Evolutionary conservation across 2,797 vertebrate genomes (phyloP).

Genomic region (Nyctalus aviator): DNA sequence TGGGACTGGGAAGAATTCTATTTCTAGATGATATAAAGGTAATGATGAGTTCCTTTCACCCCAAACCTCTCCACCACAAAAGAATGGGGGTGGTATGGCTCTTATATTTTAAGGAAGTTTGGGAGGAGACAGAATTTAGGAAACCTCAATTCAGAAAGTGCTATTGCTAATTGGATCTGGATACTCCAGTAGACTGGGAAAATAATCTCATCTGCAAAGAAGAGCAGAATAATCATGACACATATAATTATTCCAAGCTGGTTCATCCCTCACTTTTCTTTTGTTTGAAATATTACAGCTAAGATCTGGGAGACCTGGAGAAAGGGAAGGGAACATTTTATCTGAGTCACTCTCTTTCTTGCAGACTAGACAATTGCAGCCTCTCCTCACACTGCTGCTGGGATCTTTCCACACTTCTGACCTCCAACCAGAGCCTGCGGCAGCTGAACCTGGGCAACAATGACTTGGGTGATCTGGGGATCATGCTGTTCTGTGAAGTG

Average conservation of each 20-base stretch:
- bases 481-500: conserved; percentile 86
- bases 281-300: neutral
- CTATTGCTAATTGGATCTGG: neutral
- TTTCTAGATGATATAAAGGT: neutral
- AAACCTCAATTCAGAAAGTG: neutral
- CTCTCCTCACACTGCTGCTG: conserved; percentile 85
- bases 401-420: conserved; percentile 83
- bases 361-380: conserved; percentile 86
- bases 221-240: neutral
- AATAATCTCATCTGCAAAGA: neutral
- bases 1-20: neutral
- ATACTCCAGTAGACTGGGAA: neutral
- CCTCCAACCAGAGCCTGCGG: conserved; percentile 77
- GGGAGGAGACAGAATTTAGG: neutral
- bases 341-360: neutral
- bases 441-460: conserved; percentile 87
- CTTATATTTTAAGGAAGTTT: neutral
- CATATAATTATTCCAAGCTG: neutral
- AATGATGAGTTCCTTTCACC: neutral
- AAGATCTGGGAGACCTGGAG: neutral
- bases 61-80: neutral
- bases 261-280: neutral
- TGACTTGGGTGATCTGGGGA: conserved; percentile 84
- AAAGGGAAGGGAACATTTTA: neutral
- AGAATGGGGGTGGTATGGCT: neutral